Conservation (phyloP, 1,140 invertebrate species). For the Drosophila busckii region DNA sequence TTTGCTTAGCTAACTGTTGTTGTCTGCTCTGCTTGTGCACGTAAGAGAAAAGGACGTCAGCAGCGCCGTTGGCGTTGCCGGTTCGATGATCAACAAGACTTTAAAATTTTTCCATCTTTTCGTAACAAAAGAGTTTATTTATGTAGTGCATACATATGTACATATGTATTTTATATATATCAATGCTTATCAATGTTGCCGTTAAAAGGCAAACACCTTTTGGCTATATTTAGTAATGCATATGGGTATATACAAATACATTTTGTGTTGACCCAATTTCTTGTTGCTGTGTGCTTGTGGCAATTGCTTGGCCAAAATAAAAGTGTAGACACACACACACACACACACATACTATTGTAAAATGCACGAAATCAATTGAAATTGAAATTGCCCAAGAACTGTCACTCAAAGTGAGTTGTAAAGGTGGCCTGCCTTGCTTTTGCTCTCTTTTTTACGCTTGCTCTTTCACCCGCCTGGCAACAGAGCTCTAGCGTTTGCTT, state of each 20-base stretch:
- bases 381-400: conserved; percentile 58
- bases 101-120: too few species aligned
- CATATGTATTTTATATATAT: too few species aligned
- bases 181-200: too few species aligned
- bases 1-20: not conserved
- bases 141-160: too few species aligned
- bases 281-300: conserved; percentile 38
- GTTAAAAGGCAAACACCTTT: conserved; percentile 31
- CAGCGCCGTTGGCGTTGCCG: too few species aligned
- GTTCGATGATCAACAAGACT: too few species aligned
- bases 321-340: not conserved
- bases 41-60: too few species aligned
- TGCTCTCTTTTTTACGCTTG: conserved; percentile 28
- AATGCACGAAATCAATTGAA: conserved; percentile 61
- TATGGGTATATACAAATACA: too few species aligned
- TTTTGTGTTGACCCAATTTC: conserved; percentile 66
- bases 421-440: conserved; percentile 7
- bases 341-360: conserved; percentile 42
- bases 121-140: too few species aligned
- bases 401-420: conserved; percentile 25
- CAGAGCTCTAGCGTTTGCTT: conserved; percentile 20
- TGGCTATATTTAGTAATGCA: conserved; percentile 63
- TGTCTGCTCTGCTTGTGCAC: not conserved
- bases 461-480: conserved; percentile 44
- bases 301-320: conserved; percentile 49